Evolutionary conservation across 2,888 invertebrate genomes (phyloP).

Genomic region (Agrotis clavis): DNA sequence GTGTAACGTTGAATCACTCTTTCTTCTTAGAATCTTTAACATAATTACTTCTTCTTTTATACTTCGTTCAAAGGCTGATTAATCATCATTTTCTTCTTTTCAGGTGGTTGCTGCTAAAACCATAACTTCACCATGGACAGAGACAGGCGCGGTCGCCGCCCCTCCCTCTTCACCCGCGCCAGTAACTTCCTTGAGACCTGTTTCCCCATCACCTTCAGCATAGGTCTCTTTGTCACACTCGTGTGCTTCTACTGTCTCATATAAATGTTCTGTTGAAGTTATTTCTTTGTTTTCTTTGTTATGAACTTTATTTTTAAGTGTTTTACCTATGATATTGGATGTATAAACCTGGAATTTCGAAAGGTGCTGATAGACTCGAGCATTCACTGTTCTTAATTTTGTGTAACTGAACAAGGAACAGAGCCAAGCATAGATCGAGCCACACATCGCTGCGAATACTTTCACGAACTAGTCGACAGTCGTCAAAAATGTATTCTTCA

Average conservation of each 20-base stretch:
- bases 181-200: conserved; percentile 77
- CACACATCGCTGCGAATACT: no score
- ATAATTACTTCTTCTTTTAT: neutral
- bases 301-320: no score
- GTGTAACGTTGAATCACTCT: no score
- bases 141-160: conserved; percentile 63
- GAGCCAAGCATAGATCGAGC: no score
- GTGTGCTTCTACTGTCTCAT: conserved; percentile 83
- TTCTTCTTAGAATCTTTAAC: no score
- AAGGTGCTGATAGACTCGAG: no score
- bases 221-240: conserved; percentile 81
- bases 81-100: conserved; percentile 49
- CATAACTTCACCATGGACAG: conserved; percentile 67
- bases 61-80: neutral
- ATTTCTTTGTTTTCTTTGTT: conserved; percentile 44
- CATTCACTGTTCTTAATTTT: no score
- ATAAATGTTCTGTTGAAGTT: conserved; percentile 70
- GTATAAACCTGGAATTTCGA: no score
- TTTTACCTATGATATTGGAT: no score
- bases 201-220: conserved; percentile 82
- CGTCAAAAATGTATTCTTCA: no score
- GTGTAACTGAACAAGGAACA: no score
- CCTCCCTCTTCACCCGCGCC: conserved; percentile 72
- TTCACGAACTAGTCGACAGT: no score
- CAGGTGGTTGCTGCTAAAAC: conserved; percentile 85